Percentiles rank a stretch among this genome's conserved stretches.
phyloP scores from a whole-genome alignment of 1,140 invertebrate species.

The Brachionus manjavacas region DNA sequence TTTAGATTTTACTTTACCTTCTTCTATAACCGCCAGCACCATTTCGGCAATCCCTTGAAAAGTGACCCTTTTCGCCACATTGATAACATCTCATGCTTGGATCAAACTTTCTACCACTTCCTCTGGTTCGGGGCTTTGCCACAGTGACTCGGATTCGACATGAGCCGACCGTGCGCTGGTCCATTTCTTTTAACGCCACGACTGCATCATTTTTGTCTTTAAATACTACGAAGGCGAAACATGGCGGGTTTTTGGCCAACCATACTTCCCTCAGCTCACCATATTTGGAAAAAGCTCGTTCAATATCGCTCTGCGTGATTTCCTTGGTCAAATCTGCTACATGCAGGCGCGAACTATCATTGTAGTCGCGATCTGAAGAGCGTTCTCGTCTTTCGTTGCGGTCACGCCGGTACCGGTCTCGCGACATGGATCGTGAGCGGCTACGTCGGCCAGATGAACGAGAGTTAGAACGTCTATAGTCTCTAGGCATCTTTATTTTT shows the following conservation, averaged over 20 bases:
- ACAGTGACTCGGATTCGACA: constrained; percentile 50
- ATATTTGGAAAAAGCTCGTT: constrained; percentile 52
- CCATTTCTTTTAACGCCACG: constrained; percentile 52
- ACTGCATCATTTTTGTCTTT: constrained; percentile 53
- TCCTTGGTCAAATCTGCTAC: constrained; percentile 48
- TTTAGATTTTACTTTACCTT: constrained; percentile 30
- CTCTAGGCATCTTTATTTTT: constrained; percentile 11
- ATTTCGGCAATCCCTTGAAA: constrained; percentile 44
- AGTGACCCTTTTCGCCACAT: constrained; percentile 55
- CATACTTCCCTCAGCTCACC: constrained; percentile 54
- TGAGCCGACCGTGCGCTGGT: constrained; percentile 45
- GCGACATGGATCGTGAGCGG: neutral
- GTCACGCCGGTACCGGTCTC: neutral
- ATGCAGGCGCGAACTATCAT: constrained; percentile 49
- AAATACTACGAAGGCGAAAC: constrained; percentile 57
- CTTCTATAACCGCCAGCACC: constrained; percentile 10
- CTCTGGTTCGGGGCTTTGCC: constrained; percentile 52
- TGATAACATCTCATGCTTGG: constrained; percentile 53
- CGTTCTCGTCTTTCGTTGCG: neutral
- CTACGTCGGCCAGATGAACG: neutral
- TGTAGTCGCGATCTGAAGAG: neutral
- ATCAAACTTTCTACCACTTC: constrained; percentile 47
- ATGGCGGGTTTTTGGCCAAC: constrained; percentile 56
- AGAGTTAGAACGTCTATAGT: neutral
- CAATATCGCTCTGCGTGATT: constrained; percentile 49